A percentile compares a stretch with the other conserved stretches of the same genome.
Conservation (phyloP, 64 coral and sea anemone species). For the Montipora cactus region DNA sequence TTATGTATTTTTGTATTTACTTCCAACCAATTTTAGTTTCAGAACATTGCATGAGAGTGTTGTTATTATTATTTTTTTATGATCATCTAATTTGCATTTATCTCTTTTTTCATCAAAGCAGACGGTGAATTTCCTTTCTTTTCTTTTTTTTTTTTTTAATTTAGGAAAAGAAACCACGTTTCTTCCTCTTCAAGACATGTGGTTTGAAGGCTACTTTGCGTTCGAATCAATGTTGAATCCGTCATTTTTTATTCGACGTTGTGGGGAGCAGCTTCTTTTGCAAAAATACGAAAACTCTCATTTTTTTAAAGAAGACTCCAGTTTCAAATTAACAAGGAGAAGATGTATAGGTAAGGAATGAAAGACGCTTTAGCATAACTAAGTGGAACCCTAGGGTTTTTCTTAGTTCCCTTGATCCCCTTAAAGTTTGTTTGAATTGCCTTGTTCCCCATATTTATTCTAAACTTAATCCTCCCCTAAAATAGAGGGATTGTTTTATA, state of each 20-base stretch:
- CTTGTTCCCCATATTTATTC: too few species aligned
- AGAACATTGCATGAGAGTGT: too few species aligned
- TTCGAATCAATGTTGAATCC: constrained; percentile 89
- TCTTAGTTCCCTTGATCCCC: too few species aligned
- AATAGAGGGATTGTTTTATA: too few species aligned
- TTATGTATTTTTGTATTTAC: too few species aligned
- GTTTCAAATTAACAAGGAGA: constrained; percentile 86
- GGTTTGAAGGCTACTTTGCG: constrained; percentile 85
- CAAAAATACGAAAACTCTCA: constrained; percentile 94
- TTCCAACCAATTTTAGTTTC: too few species aligned
- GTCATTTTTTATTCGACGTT: constrained; percentile 83
- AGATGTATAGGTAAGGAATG: constrained; percentile 74
- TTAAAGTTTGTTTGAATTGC: too few species aligned
- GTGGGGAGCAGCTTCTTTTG: constrained; percentile 77
- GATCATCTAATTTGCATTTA: too few species aligned
- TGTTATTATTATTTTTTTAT: too few species aligned
- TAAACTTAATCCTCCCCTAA: too few species aligned
- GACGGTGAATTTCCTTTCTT: background rate
- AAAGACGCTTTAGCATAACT: background rate
- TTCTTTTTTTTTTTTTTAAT: background rate
- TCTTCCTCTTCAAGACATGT: constrained; percentile 92
- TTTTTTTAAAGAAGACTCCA: constrained; percentile 94
- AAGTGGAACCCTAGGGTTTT: too few species aligned
- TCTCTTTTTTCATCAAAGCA: background rate
- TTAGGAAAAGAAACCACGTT: constrained; percentile 90